Evolutionary conservation across 2,797 vertebrate species (phyloP).

Genomic region (Gobio occitaniae): DNA sequence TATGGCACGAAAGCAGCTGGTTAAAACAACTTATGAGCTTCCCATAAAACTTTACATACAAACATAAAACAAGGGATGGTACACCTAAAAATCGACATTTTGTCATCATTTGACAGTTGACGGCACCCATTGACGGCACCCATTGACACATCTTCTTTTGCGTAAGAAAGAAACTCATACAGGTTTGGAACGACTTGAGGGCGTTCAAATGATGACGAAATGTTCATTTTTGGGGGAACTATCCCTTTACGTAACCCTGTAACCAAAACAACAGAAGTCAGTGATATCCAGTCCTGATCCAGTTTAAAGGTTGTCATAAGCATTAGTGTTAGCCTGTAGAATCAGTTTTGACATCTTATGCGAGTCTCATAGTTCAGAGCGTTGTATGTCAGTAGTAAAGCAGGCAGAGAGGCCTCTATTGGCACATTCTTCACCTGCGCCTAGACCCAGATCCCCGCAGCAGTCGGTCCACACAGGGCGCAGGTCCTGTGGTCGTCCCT

Average conservation of each 20-base stretch:
- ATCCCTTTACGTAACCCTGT: constrained; percentile 28
- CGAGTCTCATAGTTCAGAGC: constrained; percentile 39
- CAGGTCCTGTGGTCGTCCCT: neutral
- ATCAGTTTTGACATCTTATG: neutral
- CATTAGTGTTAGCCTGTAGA: constrained; percentile 3
- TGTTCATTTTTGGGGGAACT: too few species aligned
- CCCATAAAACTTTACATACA: constrained; percentile 66
- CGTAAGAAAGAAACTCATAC: too few species aligned
- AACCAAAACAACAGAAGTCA: constrained; percentile 32
- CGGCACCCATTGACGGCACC: too few species aligned
- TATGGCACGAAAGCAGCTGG: constrained; percentile 55
- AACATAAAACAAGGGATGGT: constrained; percentile 14
- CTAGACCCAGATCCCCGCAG: neutral
- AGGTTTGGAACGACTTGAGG: too few species aligned
- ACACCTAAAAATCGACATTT: too few species aligned
- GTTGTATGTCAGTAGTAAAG: constrained; percentile 59
- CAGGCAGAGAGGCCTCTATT: constrained; percentile 35
- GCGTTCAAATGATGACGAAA: too few species aligned
- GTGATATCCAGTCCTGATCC: neutral
- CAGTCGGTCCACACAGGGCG: neutral
- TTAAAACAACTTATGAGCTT: constrained; percentile 6
- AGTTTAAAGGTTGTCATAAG: constrained; percentile 11
- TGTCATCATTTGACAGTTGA: too few species aligned
- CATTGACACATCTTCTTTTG: too few species aligned
- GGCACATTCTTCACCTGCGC: constrained; percentile 34